phyloP scores from a whole-genome alignment of 2,888 invertebrate species.

The Diaphora mendica region DNA sequence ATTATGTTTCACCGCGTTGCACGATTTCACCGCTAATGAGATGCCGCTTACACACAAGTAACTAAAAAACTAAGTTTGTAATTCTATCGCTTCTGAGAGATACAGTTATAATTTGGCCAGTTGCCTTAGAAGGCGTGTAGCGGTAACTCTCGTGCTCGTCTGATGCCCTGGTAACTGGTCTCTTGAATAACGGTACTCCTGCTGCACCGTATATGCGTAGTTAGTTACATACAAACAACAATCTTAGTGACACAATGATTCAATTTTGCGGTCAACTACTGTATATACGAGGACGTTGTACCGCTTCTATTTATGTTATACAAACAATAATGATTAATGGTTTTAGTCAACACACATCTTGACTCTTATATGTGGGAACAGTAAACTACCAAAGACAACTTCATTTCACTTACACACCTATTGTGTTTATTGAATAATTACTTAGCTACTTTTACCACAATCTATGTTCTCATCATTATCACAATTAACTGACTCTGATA shows the following conservation, averaged over 20 bases:
- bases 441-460: constrained; percentile 29
- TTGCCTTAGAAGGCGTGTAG: constrained; percentile 71
- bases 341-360: constrained; percentile 36
- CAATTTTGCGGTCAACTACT: constrained; percentile 42
- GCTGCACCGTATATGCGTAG: constrained; percentile 58
- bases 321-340: constrained; percentile 34
- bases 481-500: background rate
- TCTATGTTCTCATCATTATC: background rate
- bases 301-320: constrained; percentile 39
- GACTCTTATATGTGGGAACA: background rate
- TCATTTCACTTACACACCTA: constrained; percentile 7
- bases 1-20: constrained; percentile 56
- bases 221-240: constrained; percentile 43
- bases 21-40: constrained; percentile 71
- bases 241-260: constrained; percentile 52
- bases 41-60: constrained; percentile 57
- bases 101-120: constrained; percentile 80
- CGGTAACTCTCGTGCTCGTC: constrained; percentile 73
- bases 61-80: constrained; percentile 57
- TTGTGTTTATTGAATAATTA: background rate
- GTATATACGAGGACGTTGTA: constrained; percentile 35
- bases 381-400: background rate
- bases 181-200: constrained; percentile 64
- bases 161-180: constrained; percentile 67
- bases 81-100: constrained; percentile 55